Evolutionary conservation across 2,888 invertebrate genomes (phyloP), one percentile per base, ranked within the genome.

Genomic region (Mechanitis mazaeus): DNA sequence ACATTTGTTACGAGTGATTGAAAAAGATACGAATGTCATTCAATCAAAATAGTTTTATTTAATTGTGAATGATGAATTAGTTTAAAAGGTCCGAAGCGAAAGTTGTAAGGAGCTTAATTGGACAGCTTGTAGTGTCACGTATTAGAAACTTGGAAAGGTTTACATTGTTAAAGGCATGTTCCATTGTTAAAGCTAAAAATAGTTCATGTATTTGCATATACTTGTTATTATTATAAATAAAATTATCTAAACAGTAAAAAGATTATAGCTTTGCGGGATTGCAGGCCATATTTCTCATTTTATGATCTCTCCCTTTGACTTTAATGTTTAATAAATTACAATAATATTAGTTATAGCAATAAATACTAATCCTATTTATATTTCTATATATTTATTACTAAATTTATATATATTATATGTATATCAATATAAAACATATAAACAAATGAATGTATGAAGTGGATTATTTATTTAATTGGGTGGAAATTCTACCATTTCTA

Each of bases 111-210:
- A 66, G 67, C 66, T 68, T 75, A 75, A 77, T 78, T 77, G 73
- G 72, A 74, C 71, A 73, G 72, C 72, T 75, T 79, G 79, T 75
- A 73, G 75, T 80, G 80, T 81, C 83, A 83, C 83, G 84, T 81
- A 75, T 69, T 67, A 64, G 62, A 63, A 63, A 65, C 55, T 42
- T 60, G 57, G 58, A 60, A 65, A 42, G 59, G 11, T 55, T 47
- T 42, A 38, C 50, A 38, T 9, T 28, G 54, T 58, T 58, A 56
- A 45, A 45, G 46, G 9, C 9, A 42, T 61, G 62, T 62, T 58
- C 58, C 56, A 56, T 63, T 64, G 58, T 57, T 60, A 54, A 54
- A 50, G 55, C 53, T 9, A 31, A 28, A 58, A 38, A 58, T 50
- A 11, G 3, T 47, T n/a, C 2, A 47, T 56, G 33, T 54, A 63